phyloP scores from a whole-genome alignment of 35 echinoderm and acorn worm species.

The Hemicentrotus pulcherrimus region DNA sequence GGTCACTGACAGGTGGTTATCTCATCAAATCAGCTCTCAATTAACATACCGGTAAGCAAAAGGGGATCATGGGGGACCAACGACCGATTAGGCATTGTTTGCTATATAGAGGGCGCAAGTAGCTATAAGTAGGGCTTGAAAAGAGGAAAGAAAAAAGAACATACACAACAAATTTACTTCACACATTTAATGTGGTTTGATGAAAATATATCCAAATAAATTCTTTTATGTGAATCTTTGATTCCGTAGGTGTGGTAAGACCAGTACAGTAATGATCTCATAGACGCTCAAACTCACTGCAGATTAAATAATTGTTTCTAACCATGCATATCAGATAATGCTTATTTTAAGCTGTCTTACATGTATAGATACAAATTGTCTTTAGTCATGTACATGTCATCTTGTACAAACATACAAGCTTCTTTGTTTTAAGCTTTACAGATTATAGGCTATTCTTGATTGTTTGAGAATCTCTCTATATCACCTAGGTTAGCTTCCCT shows the following conservation, averaged over 20 bases:
- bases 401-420: not conserved
- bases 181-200: not conserved
- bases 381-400: not conserved
- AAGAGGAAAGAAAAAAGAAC: not conserved
- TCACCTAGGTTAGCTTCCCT: too few species aligned
- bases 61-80: too few species aligned
- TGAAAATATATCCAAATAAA: constrained; percentile 8
- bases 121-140: not conserved
- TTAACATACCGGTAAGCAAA: too few species aligned
- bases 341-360: not conserved
- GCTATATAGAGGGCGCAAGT: too few species aligned
- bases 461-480: too few species aligned
- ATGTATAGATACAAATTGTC: not conserved
- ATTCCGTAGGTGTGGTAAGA: not conserved
- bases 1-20: too few species aligned
- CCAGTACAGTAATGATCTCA: not conserved
- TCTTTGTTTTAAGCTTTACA: not conserved
- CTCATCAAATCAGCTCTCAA: too few species aligned
- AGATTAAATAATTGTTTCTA: not conserved
- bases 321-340: not conserved
- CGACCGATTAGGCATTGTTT: too few species aligned
- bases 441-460: too few species aligned
- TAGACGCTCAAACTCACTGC: not conserved
- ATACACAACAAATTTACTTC: not conserved
- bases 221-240: not conserved